Base-by-base conservation (phyloP, 2,797 vertebrate species). In the Pristis pectinata region DNA sequence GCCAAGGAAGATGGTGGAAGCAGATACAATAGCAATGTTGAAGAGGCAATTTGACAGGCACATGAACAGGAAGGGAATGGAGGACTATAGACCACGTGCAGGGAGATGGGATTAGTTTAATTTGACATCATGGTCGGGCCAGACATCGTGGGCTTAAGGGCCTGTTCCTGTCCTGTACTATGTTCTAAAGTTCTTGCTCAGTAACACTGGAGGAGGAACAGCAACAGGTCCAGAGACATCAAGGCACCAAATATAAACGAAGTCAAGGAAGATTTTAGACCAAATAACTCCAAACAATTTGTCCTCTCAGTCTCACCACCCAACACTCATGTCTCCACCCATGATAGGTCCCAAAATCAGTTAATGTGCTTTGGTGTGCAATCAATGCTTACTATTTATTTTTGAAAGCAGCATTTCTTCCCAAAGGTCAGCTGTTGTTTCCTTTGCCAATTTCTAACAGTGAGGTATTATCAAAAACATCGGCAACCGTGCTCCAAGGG, bases 401-500 rank as follows among this genome's bases (percentile, higher is more conserved):
- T 37, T 64, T 64, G 19, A 64, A 41, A 74, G 70, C 11, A 79
- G 3, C 77, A 41, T 19, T 41, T 17, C 34, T 27, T 67, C 59
- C 87, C n/a, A 64, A 67, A 91, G 59, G 87, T 91, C 59, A 67
- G n/a, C n/a, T 41, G 87, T 67, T 91, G 34, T 61, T 61, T 64
- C 49, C 64, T 91, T 64, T 64, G 85, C 56, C 34, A 61, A 89
- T n/a, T n/a, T 89, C 59, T 61, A 19, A 91, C 59, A 67, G 87
- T 64, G 87, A 91, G 59, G 59, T 41, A 67, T 91, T 67, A 91
- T 91, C 87, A 91, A 61, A 67, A 91, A 91, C 64, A 91, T 64
- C 91, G 59, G 59, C 34, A 37, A 37, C n/a, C n/a, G 10, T 67
- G 10, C 87, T 91, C 59, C 91, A 87, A 22, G 79, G 87, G 7